Evolutionary conservation across 2,113 vertebrate species (phyloP).

Genomic region (Petrocephalus microphthalmus): DNA sequence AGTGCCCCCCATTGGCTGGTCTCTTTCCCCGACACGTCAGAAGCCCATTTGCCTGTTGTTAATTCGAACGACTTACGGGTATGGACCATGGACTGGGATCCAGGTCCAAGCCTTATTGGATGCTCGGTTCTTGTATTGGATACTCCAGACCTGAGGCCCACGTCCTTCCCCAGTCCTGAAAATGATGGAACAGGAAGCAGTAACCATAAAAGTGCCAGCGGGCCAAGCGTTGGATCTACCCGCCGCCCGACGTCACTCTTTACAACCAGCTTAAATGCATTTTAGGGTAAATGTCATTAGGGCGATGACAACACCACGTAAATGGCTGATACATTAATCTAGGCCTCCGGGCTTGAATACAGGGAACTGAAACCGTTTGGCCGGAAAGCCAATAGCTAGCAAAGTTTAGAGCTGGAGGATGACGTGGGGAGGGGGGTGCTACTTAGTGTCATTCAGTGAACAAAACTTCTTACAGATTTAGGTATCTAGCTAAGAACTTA

Average conservation of each 20-base stretch:
- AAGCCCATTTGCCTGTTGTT: neutral
- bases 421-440: neutral
- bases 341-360: constrained; percentile 8
- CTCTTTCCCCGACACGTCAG: neutral
- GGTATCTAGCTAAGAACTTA: constrained; percentile 24
- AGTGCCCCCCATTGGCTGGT: neutral
- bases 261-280: constrained; percentile 29
- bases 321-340: constrained; percentile 29
- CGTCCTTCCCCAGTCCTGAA: neutral
- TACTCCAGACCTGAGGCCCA: too few relatives aligned
- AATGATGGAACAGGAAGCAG: neutral
- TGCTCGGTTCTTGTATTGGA: neutral
- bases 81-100: neutral
- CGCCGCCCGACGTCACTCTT: constrained; percentile 29
- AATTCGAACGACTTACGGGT: neutral
- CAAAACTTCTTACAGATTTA: neutral
- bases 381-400: constrained; percentile 27
- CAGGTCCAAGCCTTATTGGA: neutral
- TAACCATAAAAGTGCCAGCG: constrained; percentile 14
- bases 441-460: constrained; percentile 16
- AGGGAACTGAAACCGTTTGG: neutral
- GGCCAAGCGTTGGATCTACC: constrained; percentile 23
- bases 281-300: constrained; percentile 28
- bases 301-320: constrained; percentile 23
- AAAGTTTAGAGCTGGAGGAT: constrained; percentile 15